These are phyloP conservation scores for Mya arenaria DNA, from an alignment of 1,140 invertebrate genomes.

Conservation along the genomic window DNA sequence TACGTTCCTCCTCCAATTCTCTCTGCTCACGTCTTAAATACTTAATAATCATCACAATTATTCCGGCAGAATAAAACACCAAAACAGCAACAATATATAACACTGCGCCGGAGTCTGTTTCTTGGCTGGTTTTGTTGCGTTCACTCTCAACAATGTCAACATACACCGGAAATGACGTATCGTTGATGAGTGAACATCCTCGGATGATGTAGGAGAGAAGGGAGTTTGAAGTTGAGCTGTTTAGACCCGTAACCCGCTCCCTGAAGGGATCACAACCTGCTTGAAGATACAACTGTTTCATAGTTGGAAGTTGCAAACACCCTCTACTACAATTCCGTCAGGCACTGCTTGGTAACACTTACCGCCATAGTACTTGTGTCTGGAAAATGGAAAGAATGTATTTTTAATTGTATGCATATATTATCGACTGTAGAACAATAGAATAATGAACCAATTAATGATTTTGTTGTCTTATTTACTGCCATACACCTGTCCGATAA, in stretches of 20 bases:
- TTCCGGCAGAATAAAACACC: constrained; percentile 77
- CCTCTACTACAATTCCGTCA: no score
- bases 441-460: no score
- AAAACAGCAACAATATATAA: constrained; percentile 77
- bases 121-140: not conserved
- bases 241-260: not conserved
- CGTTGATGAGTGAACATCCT: constrained; percentile 34
- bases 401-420: no score
- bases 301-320: no score
- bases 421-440: no score
- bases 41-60: constrained; percentile 76
- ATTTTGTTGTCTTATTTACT: no score
- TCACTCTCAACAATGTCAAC: constrained; percentile 33
- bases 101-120: constrained; percentile 66
- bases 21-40: constrained; percentile 75
- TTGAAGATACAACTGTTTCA: constrained; percentile 27
- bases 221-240: not conserved
- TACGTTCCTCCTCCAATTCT: constrained; percentile 75
- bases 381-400: no score
- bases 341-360: no score
- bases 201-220: constrained; percentile 16
- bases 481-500: no score
- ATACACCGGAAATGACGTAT: constrained; percentile 26
- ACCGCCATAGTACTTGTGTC: no score
- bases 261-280: constrained; percentile 12